A percentile compares a stretch with the other conserved stretches of the same genome.
These are phyloP conservation scores for Acrobasis suavella DNA, from an alignment of 2,888 invertebrate genomes.

Conservation along the genomic window DNA sequence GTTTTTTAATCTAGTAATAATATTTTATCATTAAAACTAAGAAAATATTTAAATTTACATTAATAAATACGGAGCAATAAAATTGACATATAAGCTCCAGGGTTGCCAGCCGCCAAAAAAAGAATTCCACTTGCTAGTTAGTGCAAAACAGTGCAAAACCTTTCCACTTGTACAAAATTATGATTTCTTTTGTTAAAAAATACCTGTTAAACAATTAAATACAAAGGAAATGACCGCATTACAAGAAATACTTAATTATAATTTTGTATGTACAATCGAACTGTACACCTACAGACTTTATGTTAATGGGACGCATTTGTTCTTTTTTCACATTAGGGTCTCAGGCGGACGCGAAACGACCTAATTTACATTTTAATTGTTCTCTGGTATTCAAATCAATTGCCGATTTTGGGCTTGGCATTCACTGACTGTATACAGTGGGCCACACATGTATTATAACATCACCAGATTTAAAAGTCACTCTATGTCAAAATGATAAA, in stretches of 20 bases:
- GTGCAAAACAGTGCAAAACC: no score
- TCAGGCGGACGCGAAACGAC: constrained; percentile 35
- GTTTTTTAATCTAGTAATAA: no score
- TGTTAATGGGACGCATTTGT: constrained; percentile 30
- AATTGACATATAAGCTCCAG: no score
- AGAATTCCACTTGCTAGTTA: no score
- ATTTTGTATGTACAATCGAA: constrained; percentile 13
- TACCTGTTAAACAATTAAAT: neutral
- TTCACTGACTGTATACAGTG: neutral
- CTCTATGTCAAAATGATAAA: no score
- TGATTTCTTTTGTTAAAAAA: no score
- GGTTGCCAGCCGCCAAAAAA: no score
- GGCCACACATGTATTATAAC: neutral
- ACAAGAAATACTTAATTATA: constrained; percentile 13
- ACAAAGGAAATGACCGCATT: constrained; percentile 1
- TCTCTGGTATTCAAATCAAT: constrained; percentile 20
- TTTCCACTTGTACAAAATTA: no score
- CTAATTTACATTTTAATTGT: constrained; percentile 23
- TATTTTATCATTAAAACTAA: no score
- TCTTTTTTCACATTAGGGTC: constrained; percentile 38
- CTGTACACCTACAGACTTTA: constrained; percentile 15
- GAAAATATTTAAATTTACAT: no score
- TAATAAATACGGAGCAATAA: no score
- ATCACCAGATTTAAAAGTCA: neutral
- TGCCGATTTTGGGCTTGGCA: constrained; percentile 1